Evolutionary conservation across 2,888 invertebrate species (phyloP).

Genomic region (Lutraria lutraria): DNA sequence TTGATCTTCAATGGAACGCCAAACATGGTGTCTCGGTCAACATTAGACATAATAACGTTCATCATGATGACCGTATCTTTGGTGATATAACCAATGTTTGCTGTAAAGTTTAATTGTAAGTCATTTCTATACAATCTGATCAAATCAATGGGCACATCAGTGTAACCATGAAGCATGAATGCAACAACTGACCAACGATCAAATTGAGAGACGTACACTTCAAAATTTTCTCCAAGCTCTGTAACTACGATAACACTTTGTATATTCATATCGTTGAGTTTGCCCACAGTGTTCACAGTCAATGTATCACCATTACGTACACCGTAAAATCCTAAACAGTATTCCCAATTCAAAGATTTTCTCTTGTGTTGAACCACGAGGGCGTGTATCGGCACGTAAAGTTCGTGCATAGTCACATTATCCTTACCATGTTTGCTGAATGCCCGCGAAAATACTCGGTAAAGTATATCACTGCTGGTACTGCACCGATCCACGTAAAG

Average conservation of each 20-base stretch:
- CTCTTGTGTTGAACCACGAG: conserved; percentile 75
- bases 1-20: conserved; percentile 77
- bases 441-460: conserved; percentile 75
- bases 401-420: conserved; percentile 75
- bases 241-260: conserved; percentile 74
- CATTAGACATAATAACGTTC: conserved; percentile 73
- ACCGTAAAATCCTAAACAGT: conserved; percentile 76
- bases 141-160: conserved; percentile 79
- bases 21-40: conserved; percentile 76
- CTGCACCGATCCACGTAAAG: conserved; percentile 80
- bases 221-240: conserved; percentile 69
- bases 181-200: conserved; percentile 83
- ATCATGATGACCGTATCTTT: conserved; percentile 68
- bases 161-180: conserved; percentile 80
- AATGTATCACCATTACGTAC: conserved; percentile 75
- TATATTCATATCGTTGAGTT: conserved; percentile 75
- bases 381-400: conserved; percentile 78
- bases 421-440: conserved; percentile 76
- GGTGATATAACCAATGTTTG: conserved; percentile 72
- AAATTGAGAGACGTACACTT: conserved; percentile 76
- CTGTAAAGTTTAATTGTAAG: conserved; percentile 72
- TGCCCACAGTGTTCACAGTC: conserved; percentile 77
- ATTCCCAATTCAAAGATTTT: conserved; percentile 76
- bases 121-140: conserved; percentile 75
- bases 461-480: conserved; percentile 77